phyloP scores from a whole-genome alignment of 2,797 vertebrate species.

The Syndactyla subalaris region DNA sequence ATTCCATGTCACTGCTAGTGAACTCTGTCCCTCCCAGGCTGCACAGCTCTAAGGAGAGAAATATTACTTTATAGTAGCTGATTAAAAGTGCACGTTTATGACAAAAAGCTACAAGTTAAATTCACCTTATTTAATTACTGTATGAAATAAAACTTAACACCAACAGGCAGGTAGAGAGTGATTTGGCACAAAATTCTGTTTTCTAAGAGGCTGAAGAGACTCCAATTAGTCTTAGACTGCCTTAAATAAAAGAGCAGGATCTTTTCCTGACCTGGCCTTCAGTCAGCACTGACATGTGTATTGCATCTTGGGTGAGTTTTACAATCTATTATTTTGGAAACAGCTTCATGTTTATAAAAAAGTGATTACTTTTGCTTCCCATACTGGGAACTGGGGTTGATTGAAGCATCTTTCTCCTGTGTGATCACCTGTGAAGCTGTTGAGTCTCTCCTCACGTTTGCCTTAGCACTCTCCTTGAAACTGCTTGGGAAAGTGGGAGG shows the following conservation, averaged over 20 bases:
- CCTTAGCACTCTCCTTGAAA: background rate
- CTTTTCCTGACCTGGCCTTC: background rate
- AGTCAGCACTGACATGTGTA: background rate
- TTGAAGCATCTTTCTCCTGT: background rate
- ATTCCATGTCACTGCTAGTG: background rate
- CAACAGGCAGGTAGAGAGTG: background rate
- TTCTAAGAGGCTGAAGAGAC: background rate
- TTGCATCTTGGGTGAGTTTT: background rate
- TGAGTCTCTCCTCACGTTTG: background rate
- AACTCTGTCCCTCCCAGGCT: background rate
- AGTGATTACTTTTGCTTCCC: background rate
- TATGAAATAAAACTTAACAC: background rate
- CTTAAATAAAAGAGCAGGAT: background rate
- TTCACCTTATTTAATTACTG: background rate
- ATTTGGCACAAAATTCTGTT: background rate
- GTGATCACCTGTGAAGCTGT: background rate
- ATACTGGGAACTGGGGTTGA: background rate
- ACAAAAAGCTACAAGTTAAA: background rate
- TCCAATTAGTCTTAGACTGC: background rate
- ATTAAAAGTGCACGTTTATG: background rate
- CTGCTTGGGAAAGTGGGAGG: rapidly evolving
- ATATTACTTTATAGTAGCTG: background rate
- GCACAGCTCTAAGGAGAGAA: background rate
- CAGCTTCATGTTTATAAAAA: background rate
- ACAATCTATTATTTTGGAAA: background rate